Base-by-base conservation (phyloP, 2,888 invertebrate species). In the Ichneumon xanthorius region DNA sequence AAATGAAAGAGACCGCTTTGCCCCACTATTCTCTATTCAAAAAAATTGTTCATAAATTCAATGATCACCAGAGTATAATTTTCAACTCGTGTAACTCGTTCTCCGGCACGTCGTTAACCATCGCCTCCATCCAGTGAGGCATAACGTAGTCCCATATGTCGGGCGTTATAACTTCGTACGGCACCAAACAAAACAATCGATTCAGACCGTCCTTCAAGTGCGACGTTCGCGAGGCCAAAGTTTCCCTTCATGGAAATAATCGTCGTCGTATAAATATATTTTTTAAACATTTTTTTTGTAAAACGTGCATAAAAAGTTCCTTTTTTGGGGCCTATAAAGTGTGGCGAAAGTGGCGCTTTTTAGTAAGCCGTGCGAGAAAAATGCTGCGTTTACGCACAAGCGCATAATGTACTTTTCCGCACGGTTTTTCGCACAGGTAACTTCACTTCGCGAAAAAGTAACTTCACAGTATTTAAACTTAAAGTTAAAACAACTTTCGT, bases 51-150 rank as follows among this genome's bases (percentile, higher is more conserved):
- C 14, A n/a, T 26, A n/a, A n/a, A 75, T 55, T 45, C 30, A 82
- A 77, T 88, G 90, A 16, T 45, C 45, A 96, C 96, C 96, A 96
- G 55, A 97, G 95, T 48, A 98, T 96, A 86, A 98, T 96, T 94
- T 98, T 97, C 19, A 99, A 94, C 92, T 98, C 98, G 71, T 95
- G 95, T 63, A 98, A 94, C 91, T 98, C 99, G 93, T 98, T 97
- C 93, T 98, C 97, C 0, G 98, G 97, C 0, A 98, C 98, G 92
- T 98, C 98, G 85, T 97, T 97, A 73, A 98, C 98, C 88, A 99
- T 98, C 0, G 99, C 98, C 94, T 99, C 99, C 97, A 99, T 97
- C 99, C 99, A 99, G 90, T 98, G 97, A 0, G 99, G 99, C 98
- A 99, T 99, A 30, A 99, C 98, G 93, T 97, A 97, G 93, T 99